Evolutionary conservation across 2,888 invertebrate genomes (phyloP), one percentile per base, ranked within the genome.

Genomic region (Muschampia plurimacula): DNA sequence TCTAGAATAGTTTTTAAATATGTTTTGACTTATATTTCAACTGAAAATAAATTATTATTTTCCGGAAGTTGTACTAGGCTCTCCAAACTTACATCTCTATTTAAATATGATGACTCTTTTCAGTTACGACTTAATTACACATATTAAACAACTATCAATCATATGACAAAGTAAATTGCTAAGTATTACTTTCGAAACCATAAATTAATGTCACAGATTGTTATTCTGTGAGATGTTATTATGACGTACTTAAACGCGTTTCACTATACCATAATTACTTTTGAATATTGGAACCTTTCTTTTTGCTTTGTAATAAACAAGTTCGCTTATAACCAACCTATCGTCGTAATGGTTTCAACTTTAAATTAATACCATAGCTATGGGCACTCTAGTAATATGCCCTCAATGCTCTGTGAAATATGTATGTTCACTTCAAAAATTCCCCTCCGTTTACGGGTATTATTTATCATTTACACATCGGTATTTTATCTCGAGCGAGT

Each of bases 141-240:
- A 76, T 74, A 81, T 81, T 80, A 83, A 79, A 79, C 77, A 79
- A 82, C 85, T 82, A 84, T 88, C 84, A 86, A 85, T 88, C 89
- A 87, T 83, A 82, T 83, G 82, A 81, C 74, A 80, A 81, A 81
- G 82, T 84, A 87, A 89, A 87, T 88, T 86, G 83, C 84, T 77
- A 79, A 80, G 81, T 86, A 83, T 85, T 86, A 89, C 89, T 90
- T 91, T 91, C 89, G 80, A 88, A 88, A 83, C 82, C 80, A 89
- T 88, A 87, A 84, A 86, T 88, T 87, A 89, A 90, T 89, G 89
- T 89, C 89, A 89, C 87, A 87, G 85, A 88, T 86, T 85, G 57
- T 88, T 86, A 86, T 90, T 89, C 87, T 89, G 82, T 83, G 80
- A 82, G 83, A 83, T 85, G 86, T 86, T 87, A 87, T 89, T 89